These are phyloP conservation scores for Caenorhabditis zanzibari DNA, from an alignment of 2,888 invertebrate genomes.

Conservation along the genomic window DNA sequence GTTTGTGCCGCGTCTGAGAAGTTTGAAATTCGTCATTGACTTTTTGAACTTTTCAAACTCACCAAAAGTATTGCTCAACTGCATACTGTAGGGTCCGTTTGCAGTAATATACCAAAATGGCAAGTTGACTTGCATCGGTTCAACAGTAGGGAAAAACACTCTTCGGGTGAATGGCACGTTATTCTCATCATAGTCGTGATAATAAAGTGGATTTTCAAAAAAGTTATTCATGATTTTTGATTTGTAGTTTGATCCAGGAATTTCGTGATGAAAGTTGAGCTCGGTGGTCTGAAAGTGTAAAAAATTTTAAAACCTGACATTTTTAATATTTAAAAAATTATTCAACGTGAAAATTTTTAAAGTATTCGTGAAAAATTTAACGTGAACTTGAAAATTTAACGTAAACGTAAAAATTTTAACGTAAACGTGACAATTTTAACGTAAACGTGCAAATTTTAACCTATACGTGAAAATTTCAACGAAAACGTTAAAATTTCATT, in stretches of 20 bases:
- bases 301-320: too few species aligned
- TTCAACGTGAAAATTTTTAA: too few species aligned
- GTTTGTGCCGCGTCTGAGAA: background rate
- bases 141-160: conserved; percentile 4
- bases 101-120: conserved; percentile 45
- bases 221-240: too few species aligned
- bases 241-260: conserved; percentile 5
- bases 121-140: conserved; percentile 35
- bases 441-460: too few species aligned
- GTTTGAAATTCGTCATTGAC: background rate
- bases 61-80: conserved; percentile 17
- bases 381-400: background rate
- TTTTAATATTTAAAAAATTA: background rate
- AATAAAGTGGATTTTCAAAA: conserved; percentile 23
- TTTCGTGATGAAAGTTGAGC: conserved; percentile 30
- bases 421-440: background rate
- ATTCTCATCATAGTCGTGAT: background rate
- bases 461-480: too few species aligned
- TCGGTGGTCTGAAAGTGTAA: conserved; percentile 21
- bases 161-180: background rate
- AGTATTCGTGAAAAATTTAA: background rate
- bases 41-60: too few species aligned
- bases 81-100: conserved; percentile 10
- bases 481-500: too few species aligned
- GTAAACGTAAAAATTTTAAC: background rate